phyloP scores from a whole-genome alignment of 1,140 invertebrate genomes.

The Philotrypesis tridentata region DNA sequence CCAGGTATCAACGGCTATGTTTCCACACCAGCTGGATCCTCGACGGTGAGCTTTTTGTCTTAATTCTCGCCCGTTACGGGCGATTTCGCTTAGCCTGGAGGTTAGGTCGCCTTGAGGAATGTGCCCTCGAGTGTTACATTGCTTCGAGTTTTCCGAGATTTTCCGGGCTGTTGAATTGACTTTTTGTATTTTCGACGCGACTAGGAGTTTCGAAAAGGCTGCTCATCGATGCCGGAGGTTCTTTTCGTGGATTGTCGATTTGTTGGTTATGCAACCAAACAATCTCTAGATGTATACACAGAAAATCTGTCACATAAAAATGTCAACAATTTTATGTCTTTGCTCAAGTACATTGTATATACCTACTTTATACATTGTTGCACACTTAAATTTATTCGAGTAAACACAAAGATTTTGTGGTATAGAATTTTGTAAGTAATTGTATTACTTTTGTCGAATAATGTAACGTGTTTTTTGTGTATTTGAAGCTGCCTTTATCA shows the following conservation, averaged over 20 bases:
- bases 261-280: conserved; percentile 57
- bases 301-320: not conserved
- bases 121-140: conserved; percentile 28
- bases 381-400: not conserved
- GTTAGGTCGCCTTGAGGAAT: conserved; percentile 15
- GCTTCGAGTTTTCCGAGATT: not conserved
- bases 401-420: not conserved
- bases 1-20: conserved; percentile 64
- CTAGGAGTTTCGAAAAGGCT: not conserved
- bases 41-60: conserved; percentile 60
- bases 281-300: not conserved
- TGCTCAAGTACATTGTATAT: not conserved
- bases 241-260: not conserved
- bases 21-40: conserved; percentile 67
- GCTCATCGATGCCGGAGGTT: not conserved
- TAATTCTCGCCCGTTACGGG: not conserved
- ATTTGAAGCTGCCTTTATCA: no score
- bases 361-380: not conserved
- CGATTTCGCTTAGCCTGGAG: conserved; percentile 3
- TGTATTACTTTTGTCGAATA: no score
- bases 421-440: no score
- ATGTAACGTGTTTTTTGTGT: no score
- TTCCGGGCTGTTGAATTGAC: not conserved
- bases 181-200: not conserved
- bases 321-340: not conserved